These are phyloP conservation scores for Liparis tanakae DNA, from an alignment of 2,797 vertebrate species.

Conservation along the genomic window DNA sequence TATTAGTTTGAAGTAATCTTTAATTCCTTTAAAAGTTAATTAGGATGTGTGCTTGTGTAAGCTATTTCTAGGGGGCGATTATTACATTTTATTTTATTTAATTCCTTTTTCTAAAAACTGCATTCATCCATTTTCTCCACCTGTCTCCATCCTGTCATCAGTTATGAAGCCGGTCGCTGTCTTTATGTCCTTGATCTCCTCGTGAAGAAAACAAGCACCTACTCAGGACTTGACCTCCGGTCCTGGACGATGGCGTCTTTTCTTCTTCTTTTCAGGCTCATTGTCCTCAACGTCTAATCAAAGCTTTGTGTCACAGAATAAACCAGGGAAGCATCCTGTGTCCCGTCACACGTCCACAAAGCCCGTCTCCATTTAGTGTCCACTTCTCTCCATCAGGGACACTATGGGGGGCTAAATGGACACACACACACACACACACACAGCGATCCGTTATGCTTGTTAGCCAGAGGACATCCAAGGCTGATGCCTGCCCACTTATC, in stretches of 20 bases:
- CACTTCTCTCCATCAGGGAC: slow-evolving; percentile 32
- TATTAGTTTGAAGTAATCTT: too few species aligned
- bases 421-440: slow-evolving; percentile 14
- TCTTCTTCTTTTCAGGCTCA: not conserved
- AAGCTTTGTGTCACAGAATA: slow-evolving; percentile 60
- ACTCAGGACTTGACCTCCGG: too few species aligned
- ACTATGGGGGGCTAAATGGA: slow-evolving; percentile 36
- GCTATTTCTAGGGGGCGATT: too few species aligned
- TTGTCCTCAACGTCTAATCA: slow-evolving; percentile 24
- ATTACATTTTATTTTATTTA: too few species aligned
- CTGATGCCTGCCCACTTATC: slow-evolving; percentile 42
- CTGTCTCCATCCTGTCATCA: not conserved
- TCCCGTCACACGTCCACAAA: slow-evolving; percentile 59
- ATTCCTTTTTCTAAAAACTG: not conserved
- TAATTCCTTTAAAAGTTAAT: too few species aligned
- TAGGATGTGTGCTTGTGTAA: too few species aligned
- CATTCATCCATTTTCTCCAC: not conserved
- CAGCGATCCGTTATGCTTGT: slow-evolving; percentile 47
- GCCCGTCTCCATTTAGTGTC: slow-evolving; percentile 43
- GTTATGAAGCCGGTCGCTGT: not conserved
- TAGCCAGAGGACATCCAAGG: slow-evolving; percentile 36
- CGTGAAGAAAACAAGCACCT: slow-evolving; percentile 9
- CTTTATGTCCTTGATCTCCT: slow-evolving; percentile 3
- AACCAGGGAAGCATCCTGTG: slow-evolving; percentile 54
- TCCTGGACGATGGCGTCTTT: not conserved